Conservation (phyloP, 2,888 invertebrate species). For the Lasioglossum zephyrum region DNA sequence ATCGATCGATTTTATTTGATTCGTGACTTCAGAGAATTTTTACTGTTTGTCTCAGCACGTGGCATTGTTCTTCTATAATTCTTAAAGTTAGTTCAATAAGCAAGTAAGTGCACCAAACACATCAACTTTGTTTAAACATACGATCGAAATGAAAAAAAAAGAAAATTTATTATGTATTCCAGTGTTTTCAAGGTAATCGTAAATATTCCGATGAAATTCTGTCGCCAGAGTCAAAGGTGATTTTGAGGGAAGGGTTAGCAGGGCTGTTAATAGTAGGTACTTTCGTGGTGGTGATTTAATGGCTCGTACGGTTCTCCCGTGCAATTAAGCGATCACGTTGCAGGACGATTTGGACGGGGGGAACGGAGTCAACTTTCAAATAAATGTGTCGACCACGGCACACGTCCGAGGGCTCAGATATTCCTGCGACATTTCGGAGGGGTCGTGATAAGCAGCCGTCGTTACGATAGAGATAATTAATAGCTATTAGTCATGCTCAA, state of each 20-base stretch:
- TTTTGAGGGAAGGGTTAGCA: neutral
- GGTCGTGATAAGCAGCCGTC: conserved; percentile 12
- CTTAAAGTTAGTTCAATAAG: too few relatives aligned
- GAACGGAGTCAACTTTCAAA: neutral
- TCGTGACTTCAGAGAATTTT: too few relatives aligned
- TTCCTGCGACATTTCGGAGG: neutral
- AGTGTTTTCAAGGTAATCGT: too few relatives aligned
- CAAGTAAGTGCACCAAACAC: too few relatives aligned
- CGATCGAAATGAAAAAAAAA: too few relatives aligned
- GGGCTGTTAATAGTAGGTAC: neutral
- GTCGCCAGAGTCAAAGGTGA: neutral
- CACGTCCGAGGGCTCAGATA: neutral
- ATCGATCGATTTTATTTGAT: too few relatives aligned
- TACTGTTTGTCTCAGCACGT: too few relatives aligned
- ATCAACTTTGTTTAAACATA: too few relatives aligned
- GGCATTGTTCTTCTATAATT: too few relatives aligned
- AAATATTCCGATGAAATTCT: too few relatives aligned
- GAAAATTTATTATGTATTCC: too few relatives aligned
- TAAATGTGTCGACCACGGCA: neutral
- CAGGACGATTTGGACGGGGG: neutral
- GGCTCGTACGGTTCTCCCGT: neutral
- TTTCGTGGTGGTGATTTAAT: neutral
- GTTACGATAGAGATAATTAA: conserved; percentile 28
- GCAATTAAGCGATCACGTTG: neutral
- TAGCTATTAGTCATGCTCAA: conserved; percentile 48